Conservation (phyloP, 1,140 invertebrate species). For the Drosophila sucinea region DNA sequence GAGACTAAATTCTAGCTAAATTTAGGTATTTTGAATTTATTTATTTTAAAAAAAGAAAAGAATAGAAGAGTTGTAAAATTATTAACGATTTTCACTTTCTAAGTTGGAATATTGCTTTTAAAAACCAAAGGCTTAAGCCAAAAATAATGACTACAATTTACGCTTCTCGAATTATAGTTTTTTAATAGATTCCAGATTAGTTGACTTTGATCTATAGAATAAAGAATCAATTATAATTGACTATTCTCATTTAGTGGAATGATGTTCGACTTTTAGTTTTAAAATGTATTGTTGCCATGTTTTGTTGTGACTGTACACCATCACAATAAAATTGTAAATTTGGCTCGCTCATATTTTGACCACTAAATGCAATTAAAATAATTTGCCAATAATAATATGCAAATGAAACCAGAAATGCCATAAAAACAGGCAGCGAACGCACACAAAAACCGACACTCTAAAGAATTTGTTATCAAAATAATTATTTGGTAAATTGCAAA, state of each 20-base stretch:
- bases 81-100: not conserved
- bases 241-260: no score
- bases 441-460: conserved; percentile 31
- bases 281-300: not conserved
- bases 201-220: no score
- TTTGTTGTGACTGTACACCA: not conserved
- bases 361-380: conserved; percentile 64
- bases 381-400: conserved; percentile 69
- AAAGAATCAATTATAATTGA: no score
- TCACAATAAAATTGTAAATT: not conserved
- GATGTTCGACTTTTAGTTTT: no score
- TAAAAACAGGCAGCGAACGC: conserved; percentile 31
- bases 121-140: no score
- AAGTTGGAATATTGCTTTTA: not conserved
- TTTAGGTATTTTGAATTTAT: no score
- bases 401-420: conserved; percentile 50
- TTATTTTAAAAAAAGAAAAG: no score
- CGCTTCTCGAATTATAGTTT: no score
- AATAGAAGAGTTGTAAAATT: no score
- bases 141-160: no score
- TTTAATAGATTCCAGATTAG: no score
- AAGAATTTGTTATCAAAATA: conserved; percentile 62
- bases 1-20: no score
- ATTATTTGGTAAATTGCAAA: conserved; percentile 71
- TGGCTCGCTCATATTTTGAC: not conserved